These are phyloP conservation scores for Apotomis betuletana DNA, from an alignment of 2,888 invertebrate genomes.

Conservation along the genomic window DNA sequence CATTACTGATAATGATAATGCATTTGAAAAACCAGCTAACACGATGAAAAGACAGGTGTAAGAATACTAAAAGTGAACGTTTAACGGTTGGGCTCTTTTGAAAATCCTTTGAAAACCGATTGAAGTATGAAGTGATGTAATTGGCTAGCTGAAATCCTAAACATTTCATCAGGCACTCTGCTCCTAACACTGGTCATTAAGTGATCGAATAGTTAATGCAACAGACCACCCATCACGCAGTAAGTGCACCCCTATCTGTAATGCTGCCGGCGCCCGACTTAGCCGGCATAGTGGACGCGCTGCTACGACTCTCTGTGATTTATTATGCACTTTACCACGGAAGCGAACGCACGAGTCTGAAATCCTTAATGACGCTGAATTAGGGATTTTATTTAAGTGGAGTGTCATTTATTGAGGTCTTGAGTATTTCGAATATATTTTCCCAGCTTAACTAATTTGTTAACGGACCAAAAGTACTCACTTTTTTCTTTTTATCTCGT, in stretches of 20 bases:
- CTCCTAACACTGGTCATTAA: slow-evolving; percentile 18
- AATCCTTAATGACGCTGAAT: slow-evolving; percentile 30
- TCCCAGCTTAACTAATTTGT: too few relatives aligned
- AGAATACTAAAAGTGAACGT: too few relatives aligned
- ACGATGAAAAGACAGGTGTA: background rate
- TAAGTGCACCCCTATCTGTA: slow-evolving; percentile 26
- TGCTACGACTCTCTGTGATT: slow-evolving; percentile 37
- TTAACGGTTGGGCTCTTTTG: too few relatives aligned
- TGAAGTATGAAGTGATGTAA: too few relatives aligned
- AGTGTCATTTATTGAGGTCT: background rate
- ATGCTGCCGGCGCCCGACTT: slow-evolving; percentile 9
- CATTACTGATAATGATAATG: background rate
- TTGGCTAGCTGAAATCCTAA: background rate
- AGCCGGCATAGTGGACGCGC: slow-evolving; percentile 23
- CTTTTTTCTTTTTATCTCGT: too few relatives aligned
- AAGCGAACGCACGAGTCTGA: slow-evolving; percentile 6
- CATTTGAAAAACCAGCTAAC: background rate
- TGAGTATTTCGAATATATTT: background rate
- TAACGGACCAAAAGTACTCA: too few relatives aligned
- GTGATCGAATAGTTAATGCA: slow-evolving; percentile 16
- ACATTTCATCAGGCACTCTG: background rate
- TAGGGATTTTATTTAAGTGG: slow-evolving; percentile 20
- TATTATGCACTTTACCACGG: slow-evolving; percentile 39
- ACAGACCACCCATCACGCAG: slow-evolving; percentile 29
- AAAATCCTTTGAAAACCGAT: too few relatives aligned